Percentiles rank a stretch among this genome's conserved stretches.
These are phyloP conservation scores for Idaea straminata DNA, from an alignment of 2,888 invertebrate species.

Conservation along the genomic window DNA sequence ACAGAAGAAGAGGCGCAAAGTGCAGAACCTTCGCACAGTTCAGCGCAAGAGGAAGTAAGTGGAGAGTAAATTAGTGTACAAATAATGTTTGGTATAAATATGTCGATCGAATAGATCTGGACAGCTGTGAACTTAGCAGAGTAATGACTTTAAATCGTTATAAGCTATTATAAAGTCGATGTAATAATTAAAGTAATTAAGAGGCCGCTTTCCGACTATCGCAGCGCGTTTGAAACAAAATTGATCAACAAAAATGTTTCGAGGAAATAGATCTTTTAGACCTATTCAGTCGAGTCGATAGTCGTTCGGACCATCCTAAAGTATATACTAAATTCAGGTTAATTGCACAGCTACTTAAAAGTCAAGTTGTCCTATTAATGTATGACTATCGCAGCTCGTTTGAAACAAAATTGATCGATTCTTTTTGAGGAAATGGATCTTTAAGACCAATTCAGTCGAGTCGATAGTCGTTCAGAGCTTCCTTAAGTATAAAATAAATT, in stretches of 20 bases:
- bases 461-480: constrained; percentile 11
- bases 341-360: constrained; percentile 5
- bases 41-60: constrained; percentile 50
- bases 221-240: constrained; percentile 10
- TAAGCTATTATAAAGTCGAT: not conserved
- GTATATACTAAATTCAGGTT: constrained; percentile 8
- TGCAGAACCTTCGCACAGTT: constrained; percentile 66
- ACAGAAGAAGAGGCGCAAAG: constrained; percentile 64
- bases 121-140: constrained; percentile 27
- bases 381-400: constrained; percentile 13
- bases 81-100: constrained; percentile 25
- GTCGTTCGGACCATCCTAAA: constrained; percentile 14
- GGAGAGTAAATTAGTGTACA: constrained; percentile 33
- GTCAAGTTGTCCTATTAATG: constrained; percentile 2
- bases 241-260: no score
- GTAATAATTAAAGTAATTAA: not conserved
- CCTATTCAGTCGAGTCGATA: not conserved
- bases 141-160: constrained; percentile 16
- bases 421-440: not conserved
- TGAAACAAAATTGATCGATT: constrained; percentile 6
- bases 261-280: not conserved
- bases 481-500: constrained; percentile 8
- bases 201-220: constrained; percentile 15
- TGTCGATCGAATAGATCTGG: constrained; percentile 40
- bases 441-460: not conserved